Evolutionary conservation across 2,797 vertebrate species (phyloP).

Genomic region (Melanotaenia boesemani): DNA sequence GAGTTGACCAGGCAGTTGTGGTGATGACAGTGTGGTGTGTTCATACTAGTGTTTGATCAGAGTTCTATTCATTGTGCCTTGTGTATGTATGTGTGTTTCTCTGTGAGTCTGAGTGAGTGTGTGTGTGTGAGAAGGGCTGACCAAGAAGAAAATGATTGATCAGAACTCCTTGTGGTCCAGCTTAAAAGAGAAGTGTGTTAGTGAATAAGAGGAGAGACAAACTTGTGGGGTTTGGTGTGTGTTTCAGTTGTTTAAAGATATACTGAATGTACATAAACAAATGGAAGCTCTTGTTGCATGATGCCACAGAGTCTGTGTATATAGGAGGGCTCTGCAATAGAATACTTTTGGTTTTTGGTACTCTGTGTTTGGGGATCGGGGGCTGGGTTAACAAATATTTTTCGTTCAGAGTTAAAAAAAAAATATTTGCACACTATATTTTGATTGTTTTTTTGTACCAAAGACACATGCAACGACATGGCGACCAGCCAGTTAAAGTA

Average conservation of each 20-base stretch:
- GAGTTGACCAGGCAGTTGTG: constrained; percentile 76
- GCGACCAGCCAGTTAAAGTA: constrained; percentile 99
- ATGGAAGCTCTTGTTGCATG: constrained; percentile 94
- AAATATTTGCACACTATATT: constrained; percentile 99
- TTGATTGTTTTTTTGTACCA: constrained; percentile 98
- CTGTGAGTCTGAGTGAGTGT: constrained; percentile 84
- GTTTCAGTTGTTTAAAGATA: constrained; percentile 92
- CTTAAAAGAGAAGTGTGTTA: constrained; percentile 86
- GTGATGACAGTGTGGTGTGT: constrained; percentile 82
- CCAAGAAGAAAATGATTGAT: constrained; percentile 71
- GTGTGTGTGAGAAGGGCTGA: constrained; percentile 50
- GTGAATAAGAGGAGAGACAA: constrained; percentile 84
- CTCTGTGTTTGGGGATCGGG: constrained; percentile 74
- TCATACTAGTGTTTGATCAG: constrained; percentile 95
- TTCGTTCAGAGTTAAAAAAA: constrained; percentile 83
- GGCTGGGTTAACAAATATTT: constrained; percentile 81
- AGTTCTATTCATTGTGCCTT: constrained; percentile 99
- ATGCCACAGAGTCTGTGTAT: constrained; percentile 99
- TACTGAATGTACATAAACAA: constrained; percentile 99
- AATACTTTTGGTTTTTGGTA: constrained; percentile 83
- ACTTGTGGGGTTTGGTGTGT: constrained; percentile 87
- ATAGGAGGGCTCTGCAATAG: constrained; percentile 97
- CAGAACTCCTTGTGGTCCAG: constrained; percentile 81
- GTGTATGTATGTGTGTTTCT: constrained; percentile 84
- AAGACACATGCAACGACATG: constrained; percentile 99